These are phyloP conservation scores for Physella acuta DNA, from an alignment of 1,140 invertebrate species.

Conservation along the genomic window DNA sequence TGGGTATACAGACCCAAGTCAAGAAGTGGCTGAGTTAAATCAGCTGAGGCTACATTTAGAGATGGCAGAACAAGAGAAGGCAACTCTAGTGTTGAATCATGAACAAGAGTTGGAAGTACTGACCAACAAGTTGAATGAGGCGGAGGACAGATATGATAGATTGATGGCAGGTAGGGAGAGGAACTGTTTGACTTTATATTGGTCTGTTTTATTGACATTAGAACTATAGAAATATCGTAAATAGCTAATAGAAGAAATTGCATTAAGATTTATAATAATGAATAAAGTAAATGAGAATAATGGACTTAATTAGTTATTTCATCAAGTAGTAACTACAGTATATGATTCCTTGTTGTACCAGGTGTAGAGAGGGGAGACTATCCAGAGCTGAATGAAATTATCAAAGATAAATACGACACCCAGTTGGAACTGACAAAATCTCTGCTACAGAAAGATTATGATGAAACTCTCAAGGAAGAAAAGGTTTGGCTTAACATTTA, in stretches of 20 bases:
- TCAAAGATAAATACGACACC: constrained; percentile 46
- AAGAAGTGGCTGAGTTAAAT: constrained; percentile 16
- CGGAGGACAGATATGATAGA: constrained; percentile 46
- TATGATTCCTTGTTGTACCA: constrained; percentile 12
- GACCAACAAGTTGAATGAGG: constrained; percentile 34
- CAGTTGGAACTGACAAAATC: constrained; percentile 50
- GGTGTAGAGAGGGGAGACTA: constrained; percentile 41
- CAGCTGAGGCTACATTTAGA: constrained; percentile 34
- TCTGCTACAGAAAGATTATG: constrained; percentile 52
- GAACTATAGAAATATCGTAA: no score
- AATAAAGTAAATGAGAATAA: no score
- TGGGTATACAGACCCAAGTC: background rate
- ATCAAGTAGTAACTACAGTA: no score
- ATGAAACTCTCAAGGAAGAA: constrained; percentile 47
- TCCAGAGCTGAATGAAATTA: constrained; percentile 40
- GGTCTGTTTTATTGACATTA: no score
- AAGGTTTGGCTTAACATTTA: constrained; percentile 32
- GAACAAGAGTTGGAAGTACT: constrained; percentile 38
- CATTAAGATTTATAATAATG: no score
- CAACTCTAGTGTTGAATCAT: constrained; percentile 18
- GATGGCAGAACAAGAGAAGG: constrained; percentile 35
- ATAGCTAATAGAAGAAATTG: no score
- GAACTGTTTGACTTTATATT: no score
- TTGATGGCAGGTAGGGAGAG: constrained; percentile 48
- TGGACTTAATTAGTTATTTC: no score